A percentile compares a stretch with the other conserved stretches of the same genome.
Evolutionary conservation across 2,888 invertebrate species (phyloP).

Genomic region (Lamproptera curius): DNA sequence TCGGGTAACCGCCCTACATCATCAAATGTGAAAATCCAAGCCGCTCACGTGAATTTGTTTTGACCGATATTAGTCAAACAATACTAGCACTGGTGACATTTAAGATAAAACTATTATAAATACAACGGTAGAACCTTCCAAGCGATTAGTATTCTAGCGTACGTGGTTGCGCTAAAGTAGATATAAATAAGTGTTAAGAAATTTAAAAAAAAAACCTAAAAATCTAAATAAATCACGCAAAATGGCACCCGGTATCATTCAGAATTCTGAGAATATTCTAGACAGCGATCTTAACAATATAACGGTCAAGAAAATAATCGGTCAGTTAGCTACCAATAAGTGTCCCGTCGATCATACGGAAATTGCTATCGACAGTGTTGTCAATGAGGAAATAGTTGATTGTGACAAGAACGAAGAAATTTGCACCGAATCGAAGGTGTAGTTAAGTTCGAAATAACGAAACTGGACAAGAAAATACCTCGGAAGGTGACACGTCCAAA

Average conservation of each 20-base stretch:
- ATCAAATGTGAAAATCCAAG: neutral
- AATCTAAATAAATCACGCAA: constrained; percentile 12
- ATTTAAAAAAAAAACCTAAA: constrained; percentile 27
- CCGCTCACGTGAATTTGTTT: constrained; percentile 30
- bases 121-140: constrained; percentile 43
- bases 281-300: constrained; percentile 37
- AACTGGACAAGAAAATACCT: constrained; percentile 40
- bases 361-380: constrained; percentile 22
- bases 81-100: constrained; percentile 27
- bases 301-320: constrained; percentile 36
- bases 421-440: constrained; percentile 9
- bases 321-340: constrained; percentile 34
- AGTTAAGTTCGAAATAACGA: constrained; percentile 28
- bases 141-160: constrained; percentile 51
- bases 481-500: constrained; percentile 55
- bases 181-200: neutral
- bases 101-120: constrained; percentile 64
- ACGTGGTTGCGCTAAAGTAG: constrained; percentile 36
- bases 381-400: constrained; percentile 14
- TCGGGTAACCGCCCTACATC: too few species aligned
- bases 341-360: constrained; percentile 46
- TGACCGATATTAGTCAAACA: constrained; percentile 41
- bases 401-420: constrained; percentile 23
- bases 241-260: constrained; percentile 63
- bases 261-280: constrained; percentile 48